phyloP scores from a whole-genome alignment of 2,797 vertebrate genomes.

The Coilia nasus region DNA sequence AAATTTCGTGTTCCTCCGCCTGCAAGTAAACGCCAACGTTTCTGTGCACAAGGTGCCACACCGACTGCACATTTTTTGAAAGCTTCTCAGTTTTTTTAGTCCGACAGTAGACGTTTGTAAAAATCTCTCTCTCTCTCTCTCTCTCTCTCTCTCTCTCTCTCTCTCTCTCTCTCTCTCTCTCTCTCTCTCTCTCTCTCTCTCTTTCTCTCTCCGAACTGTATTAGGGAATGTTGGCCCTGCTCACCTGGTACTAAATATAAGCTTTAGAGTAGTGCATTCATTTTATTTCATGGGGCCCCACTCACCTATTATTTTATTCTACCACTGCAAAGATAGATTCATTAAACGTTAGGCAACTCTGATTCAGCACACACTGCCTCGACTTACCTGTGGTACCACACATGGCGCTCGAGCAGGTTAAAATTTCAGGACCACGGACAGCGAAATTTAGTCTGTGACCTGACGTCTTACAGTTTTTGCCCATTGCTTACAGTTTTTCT shows the following conservation, averaged over 20 bases:
- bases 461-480: background rate
- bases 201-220: background rate
- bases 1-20: constrained; percentile 40
- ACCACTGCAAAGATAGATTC: background rate
- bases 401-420: constrained; percentile 17
- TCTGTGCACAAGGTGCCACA: background rate
- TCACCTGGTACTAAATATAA: background rate
- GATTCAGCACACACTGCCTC: background rate
- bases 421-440: constrained; percentile 39
- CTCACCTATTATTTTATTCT: background rate
- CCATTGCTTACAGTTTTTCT: too few species aligned
- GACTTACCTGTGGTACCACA: background rate
- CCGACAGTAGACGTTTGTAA: too few species aligned
- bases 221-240: background rate
- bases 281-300: background rate
- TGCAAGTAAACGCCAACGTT: background rate
- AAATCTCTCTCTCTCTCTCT: too few species aligned
- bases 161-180: too few species aligned
- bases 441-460: background rate
- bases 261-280: background rate
- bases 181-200: background rate
- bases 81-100: too few species aligned
- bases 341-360: background rate
- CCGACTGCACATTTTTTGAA: background rate
- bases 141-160: too few species aligned